These are phyloP conservation scores for Eurosta solidaginis DNA, from an alignment of 1,140 invertebrate species.

Conservation along the genomic window DNA sequence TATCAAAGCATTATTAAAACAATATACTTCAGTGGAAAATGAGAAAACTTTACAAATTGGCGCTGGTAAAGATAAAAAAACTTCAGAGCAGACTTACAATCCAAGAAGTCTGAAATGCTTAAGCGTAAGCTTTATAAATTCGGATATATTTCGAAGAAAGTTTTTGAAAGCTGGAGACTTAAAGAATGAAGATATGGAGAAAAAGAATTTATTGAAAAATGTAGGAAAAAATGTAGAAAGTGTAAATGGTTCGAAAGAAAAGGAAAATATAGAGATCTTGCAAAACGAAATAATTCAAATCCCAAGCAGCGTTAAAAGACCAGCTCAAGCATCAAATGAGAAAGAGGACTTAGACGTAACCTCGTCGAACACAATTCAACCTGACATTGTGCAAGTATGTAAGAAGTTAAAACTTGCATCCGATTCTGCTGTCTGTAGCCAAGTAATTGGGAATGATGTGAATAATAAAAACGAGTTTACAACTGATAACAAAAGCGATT, in stretches of 20 bases:
- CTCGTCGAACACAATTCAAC: too few relatives aligned
- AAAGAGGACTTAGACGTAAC: too few relatives aligned
- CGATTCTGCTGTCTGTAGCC: too few relatives aligned
- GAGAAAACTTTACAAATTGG: conserved; percentile 47
- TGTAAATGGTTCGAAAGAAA: background rate
- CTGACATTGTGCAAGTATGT: too few relatives aligned
- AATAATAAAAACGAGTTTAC: too few relatives aligned
- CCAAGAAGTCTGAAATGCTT: conserved; percentile 42
- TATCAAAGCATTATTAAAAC: background rate
- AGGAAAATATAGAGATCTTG: too few relatives aligned
- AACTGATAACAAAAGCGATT: too few relatives aligned
- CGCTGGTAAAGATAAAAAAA: background rate
- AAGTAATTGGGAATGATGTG: too few relatives aligned
- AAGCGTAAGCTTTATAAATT: conserved; percentile 39
- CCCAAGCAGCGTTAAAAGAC: too few relatives aligned
- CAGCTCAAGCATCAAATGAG: too few relatives aligned
- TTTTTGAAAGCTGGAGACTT: conserved; percentile 2
- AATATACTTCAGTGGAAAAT: conserved; percentile 34
- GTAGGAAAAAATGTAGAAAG: background rate
- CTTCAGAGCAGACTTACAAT: background rate
- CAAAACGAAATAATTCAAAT: too few relatives aligned
- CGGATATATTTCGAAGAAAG: conserved; percentile 35
- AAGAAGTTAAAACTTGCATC: too few relatives aligned
- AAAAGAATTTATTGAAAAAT: background rate
- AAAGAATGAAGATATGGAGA: background rate